Evolutionary conservation across 2,888 invertebrate species (phyloP).

Genomic region (Chloroclysta siterata): DNA sequence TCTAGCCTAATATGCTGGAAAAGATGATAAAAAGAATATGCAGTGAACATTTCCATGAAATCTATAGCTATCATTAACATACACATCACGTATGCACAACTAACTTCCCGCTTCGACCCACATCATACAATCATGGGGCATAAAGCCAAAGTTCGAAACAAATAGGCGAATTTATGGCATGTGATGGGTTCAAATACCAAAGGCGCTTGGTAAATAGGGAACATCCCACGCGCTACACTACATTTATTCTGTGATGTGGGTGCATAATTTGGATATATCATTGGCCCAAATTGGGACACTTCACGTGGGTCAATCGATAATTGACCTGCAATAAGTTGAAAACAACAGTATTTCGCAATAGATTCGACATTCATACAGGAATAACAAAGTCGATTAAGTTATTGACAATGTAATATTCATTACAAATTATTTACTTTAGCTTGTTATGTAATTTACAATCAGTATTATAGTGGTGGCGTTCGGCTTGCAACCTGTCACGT

Average conservation of each 20-base stretch:
- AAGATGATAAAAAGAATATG: too few species aligned
- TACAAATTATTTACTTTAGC: not conserved
- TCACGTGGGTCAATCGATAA: conserved; percentile 42
- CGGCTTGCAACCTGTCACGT: too few species aligned
- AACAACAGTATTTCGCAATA: conserved; percentile 27
- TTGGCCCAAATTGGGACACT: conserved; percentile 37
- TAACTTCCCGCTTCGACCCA: conserved; percentile 29
- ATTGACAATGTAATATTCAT: not conserved
- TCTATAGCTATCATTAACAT: conserved; percentile 13
- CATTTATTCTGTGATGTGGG: conserved; percentile 31
- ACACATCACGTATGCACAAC: conserved; percentile 3
- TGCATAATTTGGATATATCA: conserved; percentile 40
- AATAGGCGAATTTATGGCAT: conserved; percentile 30
- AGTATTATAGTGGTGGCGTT: not conserved
- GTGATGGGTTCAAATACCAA: conserved; percentile 28
- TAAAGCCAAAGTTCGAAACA: conserved; percentile 30
- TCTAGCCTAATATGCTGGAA: too few species aligned
- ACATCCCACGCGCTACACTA: conserved; percentile 23
- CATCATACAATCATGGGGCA: conserved; percentile 28
- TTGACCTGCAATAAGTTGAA: conserved; percentile 39
- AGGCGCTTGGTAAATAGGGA: conserved; percentile 28
- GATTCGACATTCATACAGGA: conserved; percentile 24
- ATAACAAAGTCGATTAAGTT: conserved; percentile 13
- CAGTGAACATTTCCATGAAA: conserved; percentile 10
- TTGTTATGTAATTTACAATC: not conserved